Conservation (phyloP, 2,888 invertebrate species). For the Aromia moschata region DNA sequence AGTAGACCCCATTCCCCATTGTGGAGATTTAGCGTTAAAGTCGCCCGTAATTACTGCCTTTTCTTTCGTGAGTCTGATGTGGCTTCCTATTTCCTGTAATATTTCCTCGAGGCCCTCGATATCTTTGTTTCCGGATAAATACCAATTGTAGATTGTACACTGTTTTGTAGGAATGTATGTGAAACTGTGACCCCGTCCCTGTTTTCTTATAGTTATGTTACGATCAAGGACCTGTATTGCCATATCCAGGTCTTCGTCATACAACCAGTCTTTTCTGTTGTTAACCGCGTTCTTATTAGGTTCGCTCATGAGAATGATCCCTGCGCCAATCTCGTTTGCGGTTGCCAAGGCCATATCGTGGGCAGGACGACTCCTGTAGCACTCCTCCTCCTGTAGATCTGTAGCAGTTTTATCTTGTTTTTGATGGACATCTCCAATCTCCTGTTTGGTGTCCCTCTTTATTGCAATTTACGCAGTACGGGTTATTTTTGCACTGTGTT, state of each 20-base stretch:
- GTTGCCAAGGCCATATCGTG: background rate
- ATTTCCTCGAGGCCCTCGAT: background rate
- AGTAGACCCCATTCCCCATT: background rate
- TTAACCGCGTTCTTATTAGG: background rate
- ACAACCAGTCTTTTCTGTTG: background rate
- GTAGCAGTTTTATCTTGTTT: too few relatives aligned
- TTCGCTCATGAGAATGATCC: background rate
- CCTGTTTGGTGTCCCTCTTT: background rate
- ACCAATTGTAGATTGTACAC: background rate
- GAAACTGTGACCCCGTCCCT: too few relatives aligned
- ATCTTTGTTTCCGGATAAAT: background rate
- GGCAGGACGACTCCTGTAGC: background rate
- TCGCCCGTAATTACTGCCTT: background rate
- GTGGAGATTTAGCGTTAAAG: background rate
- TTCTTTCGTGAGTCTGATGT: too few relatives aligned
- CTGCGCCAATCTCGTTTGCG: background rate
- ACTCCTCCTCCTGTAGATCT: too few relatives aligned
- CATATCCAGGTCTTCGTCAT: background rate
- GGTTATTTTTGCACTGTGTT: background rate
- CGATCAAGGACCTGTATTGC: background rate
- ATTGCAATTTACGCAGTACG: background rate
- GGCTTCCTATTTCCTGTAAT: too few relatives aligned
- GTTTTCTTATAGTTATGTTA: too few relatives aligned
- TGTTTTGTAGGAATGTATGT: too few relatives aligned
- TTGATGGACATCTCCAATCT: background rate